Evolutionary conservation across 2,113 vertebrate species (phyloP), one percentile per base, ranked within the genome.

Genomic region (Boulengeromyrus knoepffleri): DNA sequence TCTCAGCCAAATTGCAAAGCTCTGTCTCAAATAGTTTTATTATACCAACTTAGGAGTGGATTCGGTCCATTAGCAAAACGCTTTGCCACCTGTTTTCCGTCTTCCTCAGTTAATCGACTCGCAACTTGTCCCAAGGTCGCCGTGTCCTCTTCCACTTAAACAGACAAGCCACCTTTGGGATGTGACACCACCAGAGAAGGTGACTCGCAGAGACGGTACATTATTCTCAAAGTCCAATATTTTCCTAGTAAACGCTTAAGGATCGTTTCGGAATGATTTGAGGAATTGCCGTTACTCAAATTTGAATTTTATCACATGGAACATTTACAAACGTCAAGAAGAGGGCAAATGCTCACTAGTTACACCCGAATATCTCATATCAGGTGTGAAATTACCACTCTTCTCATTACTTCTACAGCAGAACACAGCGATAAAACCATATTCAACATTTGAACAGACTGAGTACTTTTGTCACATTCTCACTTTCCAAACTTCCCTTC

Each of bases 21-120:
- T 87, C 49, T 87, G 4, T 39, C 85, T 53, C 12, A 87, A 53
- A 87, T 53, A 53, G 21, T 87, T 52, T 87, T 87, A 53, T 87
- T 87, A 87, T 53, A 53, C 49, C 31, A 56, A 36, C 85, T 36
- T 56, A 53, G 85, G 17, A 87, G 85, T 36, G 27, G 85, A 87
- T 87, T 87, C 31, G 27, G 50, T 87, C 85, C 85, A 87, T 87
- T 53, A 53, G 85, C 85, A 39, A 53, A 87, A 17, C n/a, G 50
- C 49, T 53, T 85, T 85, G 42, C 83, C 83, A 46, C 83, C 83
- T 85, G 83, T 85, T 85, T 85, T 85, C 42, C 21, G 24, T 47
- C 36, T 46, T 85, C 45, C 17, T 47, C 83, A 85, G 83, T 85
- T 47, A 85, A 80, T 42, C 15, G 36, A 85, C 45, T 85, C 45